phyloP scores from a whole-genome alignment of 2,113 vertebrate species.

The Aldabrachelys gigantea region DNA sequence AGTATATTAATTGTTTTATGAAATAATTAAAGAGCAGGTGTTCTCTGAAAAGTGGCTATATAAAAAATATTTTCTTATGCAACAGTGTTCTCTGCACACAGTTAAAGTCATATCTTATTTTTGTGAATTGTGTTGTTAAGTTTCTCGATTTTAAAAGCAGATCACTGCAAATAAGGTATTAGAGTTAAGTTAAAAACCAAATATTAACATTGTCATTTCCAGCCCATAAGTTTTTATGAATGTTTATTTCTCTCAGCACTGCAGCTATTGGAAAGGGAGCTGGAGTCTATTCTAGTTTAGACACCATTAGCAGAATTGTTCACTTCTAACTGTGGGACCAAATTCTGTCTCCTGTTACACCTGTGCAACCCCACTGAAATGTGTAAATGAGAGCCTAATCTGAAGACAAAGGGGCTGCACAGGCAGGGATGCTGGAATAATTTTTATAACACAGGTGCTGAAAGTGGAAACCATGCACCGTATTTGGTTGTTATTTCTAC shows the following conservation, averaged over 20 bases:
- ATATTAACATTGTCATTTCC: neutral
- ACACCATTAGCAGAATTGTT: neutral
- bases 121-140: neutral
- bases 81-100: neutral
- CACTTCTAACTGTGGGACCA: neutral
- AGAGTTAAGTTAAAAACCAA: neutral
- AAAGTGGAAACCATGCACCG: no score
- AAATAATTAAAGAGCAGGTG: neutral
- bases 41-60: neutral
- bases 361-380: neutral
- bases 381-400: neutral
- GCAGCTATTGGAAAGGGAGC: neutral
- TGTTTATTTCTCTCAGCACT: neutral
- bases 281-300: neutral
- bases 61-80: neutral
- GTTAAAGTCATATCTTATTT: neutral
- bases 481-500: no score
- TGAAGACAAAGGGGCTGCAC: neutral
- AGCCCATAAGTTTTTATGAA: neutral
- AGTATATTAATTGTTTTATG: neutral
- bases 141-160: neutral
- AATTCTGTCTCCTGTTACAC: neutral
- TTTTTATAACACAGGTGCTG: neutral
- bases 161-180: neutral
- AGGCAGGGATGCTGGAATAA: neutral